Base-by-base conservation (phyloP, 2,797 vertebrate genomes). In the Intellagama lesueurii region DNA sequence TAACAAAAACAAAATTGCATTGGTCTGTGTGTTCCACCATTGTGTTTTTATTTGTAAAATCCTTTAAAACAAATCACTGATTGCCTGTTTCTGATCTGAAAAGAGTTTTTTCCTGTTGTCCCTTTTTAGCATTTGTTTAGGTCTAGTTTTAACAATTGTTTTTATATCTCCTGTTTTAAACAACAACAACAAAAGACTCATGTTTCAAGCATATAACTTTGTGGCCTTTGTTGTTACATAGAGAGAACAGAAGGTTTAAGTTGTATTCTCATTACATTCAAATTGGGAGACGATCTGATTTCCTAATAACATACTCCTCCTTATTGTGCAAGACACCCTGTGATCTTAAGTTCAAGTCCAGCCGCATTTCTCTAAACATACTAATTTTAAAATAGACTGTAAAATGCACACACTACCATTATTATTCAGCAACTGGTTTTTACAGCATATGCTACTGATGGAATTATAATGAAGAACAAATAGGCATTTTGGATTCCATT, bases 251-350 rank as follows among this genome's bases (percentile, higher is more conserved):
- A 66, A 86, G 52, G 1, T 2, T 0, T 3, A 49, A 0, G 11
- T 4, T 0, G 0, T 75, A 32, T 22, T 89, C 0, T 0, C 47
- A 66, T 40, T 0, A 0, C 3, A 44, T 0, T 0, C 0, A 49
- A 32, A 0, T 0, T 0, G 7, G 28, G 30, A 56, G 69, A 78
- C 78, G 76, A 0, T 22, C 0, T 6, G 44, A 5, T 56, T 90
- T 47, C 44, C 24, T 47, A 77, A 47, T 28, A 47, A 26, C 11
- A 77, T 22, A 77, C 88, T 64, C 79, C 87, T 87, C 44, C 28
- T 0, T 70, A 44, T 69, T 28, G 76, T 78, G 24, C 60, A 86
- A 56, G 12, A 7, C 0, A 1, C 56, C 0, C 0, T 87, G 81
- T 86, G 79, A 69, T 87, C 78, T 81, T 26, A 90, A 80, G 32